phyloP scores from a whole-genome alignment of 1,140 invertebrate genomes.

The Belonocnema kinseyi region DNA sequence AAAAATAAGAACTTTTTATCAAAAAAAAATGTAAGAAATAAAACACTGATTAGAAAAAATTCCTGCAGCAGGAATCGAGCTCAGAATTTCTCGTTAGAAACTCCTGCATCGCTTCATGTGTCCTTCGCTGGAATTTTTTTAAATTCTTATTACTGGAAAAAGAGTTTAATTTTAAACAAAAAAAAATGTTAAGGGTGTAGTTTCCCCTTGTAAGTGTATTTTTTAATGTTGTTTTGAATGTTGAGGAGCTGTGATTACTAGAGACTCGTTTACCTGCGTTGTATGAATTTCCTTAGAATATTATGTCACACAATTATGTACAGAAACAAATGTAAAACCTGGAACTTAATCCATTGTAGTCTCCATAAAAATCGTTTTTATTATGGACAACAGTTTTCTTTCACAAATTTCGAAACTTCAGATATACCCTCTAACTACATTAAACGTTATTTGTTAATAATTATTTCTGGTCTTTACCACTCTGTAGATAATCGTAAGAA shows the following conservation, averaged over 20 bases:
- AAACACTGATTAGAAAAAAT: no score
- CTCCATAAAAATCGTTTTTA: slow-evolving; percentile 52
- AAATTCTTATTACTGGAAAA: no score
- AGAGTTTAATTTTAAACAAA: no score
- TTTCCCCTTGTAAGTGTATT: background rate
- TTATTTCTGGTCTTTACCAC: slow-evolving; percentile 20
- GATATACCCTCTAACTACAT: slow-evolving; percentile 23
- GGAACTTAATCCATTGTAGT: background rate
- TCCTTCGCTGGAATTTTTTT: no score
- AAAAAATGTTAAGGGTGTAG: no score
- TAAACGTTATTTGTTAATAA: slow-evolving; percentile 3
- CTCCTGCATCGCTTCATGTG: no score
- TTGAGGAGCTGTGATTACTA: slow-evolving; percentile 18
- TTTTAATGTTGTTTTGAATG: slow-evolving; percentile 12
- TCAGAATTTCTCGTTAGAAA: no score
- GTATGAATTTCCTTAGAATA: slow-evolving; percentile 16
- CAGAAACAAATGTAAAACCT: background rate
- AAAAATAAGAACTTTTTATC: no score
- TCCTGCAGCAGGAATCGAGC: no score
- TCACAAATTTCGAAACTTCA: slow-evolving; percentile 37
- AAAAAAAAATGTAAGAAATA: no score
- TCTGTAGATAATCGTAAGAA: slow-evolving; percentile 11
- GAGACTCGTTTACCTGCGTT: slow-evolving; percentile 20
- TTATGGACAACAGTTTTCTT: slow-evolving; percentile 48
- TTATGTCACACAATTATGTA: background rate